These are phyloP conservation scores for Cyclargus thomasi DNA, from an alignment of 1,140 invertebrate genomes.

Conservation along the genomic window DNA sequence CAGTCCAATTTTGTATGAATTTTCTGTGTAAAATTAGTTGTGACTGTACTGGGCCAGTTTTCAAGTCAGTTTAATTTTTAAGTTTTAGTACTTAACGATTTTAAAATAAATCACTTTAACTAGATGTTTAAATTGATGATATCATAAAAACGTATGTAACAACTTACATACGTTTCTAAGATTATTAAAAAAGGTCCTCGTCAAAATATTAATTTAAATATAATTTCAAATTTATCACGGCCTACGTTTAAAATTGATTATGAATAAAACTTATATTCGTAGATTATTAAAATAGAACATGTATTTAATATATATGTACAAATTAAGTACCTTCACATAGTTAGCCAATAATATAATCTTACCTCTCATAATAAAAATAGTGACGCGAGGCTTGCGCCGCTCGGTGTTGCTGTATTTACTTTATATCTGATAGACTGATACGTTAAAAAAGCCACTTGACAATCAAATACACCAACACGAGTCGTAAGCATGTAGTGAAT, in stretches of 20 bases:
- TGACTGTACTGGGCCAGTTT: too few species aligned
- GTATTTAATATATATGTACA: not conserved
- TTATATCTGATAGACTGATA: too few species aligned
- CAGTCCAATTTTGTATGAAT: not conserved
- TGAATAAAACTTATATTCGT: not conserved
- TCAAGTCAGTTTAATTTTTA: too few species aligned
- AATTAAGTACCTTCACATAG: not conserved
- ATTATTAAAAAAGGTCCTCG: not conserved
- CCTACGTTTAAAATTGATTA: not conserved
- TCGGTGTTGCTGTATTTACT: too few species aligned
- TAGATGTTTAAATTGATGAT: too few species aligned
- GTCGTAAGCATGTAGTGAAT: too few species aligned
- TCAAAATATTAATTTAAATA: not conserved
- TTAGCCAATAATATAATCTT: not conserved
- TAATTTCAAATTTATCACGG: not conserved
- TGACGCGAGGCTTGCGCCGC: too few species aligned
- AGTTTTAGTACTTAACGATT: too few species aligned
- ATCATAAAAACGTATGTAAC: too few species aligned
- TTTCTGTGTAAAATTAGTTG: not conserved
- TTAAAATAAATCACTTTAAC: too few species aligned
- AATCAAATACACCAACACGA: too few species aligned
- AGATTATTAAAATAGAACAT: not conserved
- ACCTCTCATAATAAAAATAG: not conserved
- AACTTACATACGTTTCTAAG: not conserved
- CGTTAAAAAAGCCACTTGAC: too few species aligned